phyloP scores from a whole-genome alignment of 2,888 invertebrate genomes.

The Coelinius sp. region DNA sequence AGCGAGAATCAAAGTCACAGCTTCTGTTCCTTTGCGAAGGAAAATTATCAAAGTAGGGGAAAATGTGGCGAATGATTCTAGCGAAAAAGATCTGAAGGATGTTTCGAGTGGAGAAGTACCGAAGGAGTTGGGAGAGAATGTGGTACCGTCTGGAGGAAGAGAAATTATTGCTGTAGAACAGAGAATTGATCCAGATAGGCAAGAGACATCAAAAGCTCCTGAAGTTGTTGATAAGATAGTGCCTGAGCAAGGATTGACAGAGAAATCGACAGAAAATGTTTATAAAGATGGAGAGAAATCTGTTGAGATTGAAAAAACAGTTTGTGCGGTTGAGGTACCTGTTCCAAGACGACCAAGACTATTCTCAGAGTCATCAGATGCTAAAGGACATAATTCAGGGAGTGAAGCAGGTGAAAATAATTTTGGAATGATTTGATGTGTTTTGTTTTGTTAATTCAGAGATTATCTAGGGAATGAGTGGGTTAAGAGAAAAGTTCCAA shows the following conservation, averaged over 20 bases:
- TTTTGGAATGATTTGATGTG: background rate
- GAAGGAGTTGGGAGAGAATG: background rate
- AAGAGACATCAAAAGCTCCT: background rate
- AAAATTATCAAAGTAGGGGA: constrained; percentile 47
- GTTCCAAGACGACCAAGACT: background rate
- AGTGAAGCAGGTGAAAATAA: background rate
- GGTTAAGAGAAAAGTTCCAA: too few species aligned
- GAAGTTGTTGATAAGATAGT: background rate
- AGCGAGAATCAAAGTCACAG: constrained; percentile 82
- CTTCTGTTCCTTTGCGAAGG: constrained; percentile 76
- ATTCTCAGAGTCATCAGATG: background rate
- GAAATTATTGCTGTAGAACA: too few species aligned
- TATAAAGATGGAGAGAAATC: background rate
- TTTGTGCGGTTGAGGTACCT: background rate
- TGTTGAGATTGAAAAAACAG: constrained; percentile 1
- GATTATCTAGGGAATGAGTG: too few species aligned
- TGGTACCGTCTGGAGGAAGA: too few species aligned
- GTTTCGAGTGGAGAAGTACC: background rate
- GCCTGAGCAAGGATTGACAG: too few species aligned
- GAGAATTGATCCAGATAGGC: too few species aligned
- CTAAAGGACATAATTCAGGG: background rate
- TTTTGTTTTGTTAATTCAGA: background rate
- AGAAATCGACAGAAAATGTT: background rate
- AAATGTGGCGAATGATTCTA: background rate
- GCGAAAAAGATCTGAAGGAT: background rate